These are phyloP conservation scores for Steatocranus sp. DNA, from an alignment of 2,797 vertebrate species.

Conservation along the genomic window DNA sequence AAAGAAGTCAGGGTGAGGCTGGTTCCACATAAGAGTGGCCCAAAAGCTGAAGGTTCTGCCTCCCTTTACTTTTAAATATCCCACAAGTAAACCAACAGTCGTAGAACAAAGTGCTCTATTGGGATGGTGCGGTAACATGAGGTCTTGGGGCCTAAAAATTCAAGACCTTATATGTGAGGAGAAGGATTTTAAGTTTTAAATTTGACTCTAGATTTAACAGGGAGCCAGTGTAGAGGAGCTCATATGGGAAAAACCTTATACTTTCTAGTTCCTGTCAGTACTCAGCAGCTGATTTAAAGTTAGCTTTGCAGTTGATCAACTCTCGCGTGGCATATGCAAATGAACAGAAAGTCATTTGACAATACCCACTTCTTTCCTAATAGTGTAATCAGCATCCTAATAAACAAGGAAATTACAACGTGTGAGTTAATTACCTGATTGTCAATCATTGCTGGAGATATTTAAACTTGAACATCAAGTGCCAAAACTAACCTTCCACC, in stretches of 20 bases:
- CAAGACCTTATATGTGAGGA: neutral
- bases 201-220: neutral
- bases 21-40: neutral
- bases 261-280: neutral
- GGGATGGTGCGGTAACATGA: neutral
- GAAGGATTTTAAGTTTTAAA: neutral
- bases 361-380: neutral
- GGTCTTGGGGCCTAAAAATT: neutral
- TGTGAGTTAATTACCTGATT: neutral
- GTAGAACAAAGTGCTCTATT: neutral
- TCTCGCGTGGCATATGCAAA: neutral
- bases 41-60: neutral
- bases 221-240: neutral
- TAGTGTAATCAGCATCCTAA: neutral
- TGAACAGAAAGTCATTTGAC: neutral
- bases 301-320: neutral
- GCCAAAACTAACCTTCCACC: neutral
- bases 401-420: neutral
- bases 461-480: neutral
- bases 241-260: neutral
- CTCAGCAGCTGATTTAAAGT: neutral
- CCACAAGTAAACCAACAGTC: neutral
- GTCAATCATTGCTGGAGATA: neutral
- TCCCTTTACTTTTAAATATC: neutral
- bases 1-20: fast-evolving